phyloP scores from a whole-genome alignment of 2,888 invertebrate genomes.

The Phalera bucephala region DNA sequence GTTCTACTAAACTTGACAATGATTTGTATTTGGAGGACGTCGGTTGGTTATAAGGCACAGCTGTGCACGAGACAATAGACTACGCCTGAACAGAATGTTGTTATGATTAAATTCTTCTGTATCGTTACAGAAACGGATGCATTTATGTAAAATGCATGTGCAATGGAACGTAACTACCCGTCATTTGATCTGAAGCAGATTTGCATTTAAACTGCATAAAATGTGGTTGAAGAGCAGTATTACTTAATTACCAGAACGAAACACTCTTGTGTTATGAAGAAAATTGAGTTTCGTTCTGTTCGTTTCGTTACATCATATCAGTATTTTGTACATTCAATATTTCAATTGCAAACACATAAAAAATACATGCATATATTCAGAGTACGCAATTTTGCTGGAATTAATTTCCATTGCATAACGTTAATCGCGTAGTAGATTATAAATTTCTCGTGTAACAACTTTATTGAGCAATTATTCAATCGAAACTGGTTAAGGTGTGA shows the following conservation, averaged over 20 bases:
- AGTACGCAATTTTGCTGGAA: too few species aligned
- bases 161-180: slow-evolving; percentile 9
- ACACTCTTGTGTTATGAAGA: too few species aligned
- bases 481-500: slow-evolving; percentile 16
- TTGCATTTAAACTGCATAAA: too few species aligned
- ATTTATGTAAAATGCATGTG: slow-evolving; percentile 17
- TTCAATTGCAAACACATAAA: background rate
- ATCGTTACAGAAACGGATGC: slow-evolving; percentile 22
- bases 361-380: slow-evolving; percentile 9
- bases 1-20: slow-evolving; percentile 67
- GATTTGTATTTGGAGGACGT: slow-evolving; percentile 61
- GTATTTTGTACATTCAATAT: too few species aligned
- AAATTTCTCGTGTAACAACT: slow-evolving; percentile 22
- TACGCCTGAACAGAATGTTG: slow-evolving; percentile 40
- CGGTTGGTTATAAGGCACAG: slow-evolving; percentile 46
- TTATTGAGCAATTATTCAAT: slow-evolving; percentile 26
- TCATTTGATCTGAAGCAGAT: background rate
- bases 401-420: slow-evolving; percentile 25
- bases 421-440: slow-evolving; percentile 17
- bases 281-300: too few species aligned
- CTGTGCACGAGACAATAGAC: slow-evolving; percentile 60
- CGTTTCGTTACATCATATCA: too few species aligned
- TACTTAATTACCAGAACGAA: background rate
- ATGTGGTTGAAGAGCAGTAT: too few species aligned
- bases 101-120: slow-evolving; percentile 46